phyloP scores from a whole-genome alignment of 2,797 vertebrate species.

The Arvicola amphibius region DNA sequence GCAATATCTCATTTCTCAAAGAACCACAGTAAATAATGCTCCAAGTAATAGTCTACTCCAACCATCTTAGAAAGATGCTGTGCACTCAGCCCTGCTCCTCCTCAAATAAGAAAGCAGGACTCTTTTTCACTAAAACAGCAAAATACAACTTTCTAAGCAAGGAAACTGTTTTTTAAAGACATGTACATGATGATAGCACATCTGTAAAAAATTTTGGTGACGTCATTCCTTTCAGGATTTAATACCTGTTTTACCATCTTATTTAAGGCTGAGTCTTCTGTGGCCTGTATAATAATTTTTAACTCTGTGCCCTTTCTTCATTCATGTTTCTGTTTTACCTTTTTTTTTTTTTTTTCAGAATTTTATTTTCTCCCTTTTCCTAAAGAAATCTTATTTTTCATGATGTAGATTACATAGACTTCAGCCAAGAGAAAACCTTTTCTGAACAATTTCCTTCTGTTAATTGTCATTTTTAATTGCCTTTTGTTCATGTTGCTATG shows the following conservation, averaged over 20 bases:
- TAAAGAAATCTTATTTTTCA: neutral
- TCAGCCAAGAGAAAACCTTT: neutral
- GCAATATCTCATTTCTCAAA: neutral
- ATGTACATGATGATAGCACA: neutral
- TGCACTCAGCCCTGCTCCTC: neutral
- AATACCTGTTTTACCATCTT: neutral
- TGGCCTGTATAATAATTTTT: neutral
- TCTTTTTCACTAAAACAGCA: neutral
- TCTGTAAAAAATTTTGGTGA: neutral
- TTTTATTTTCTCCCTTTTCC: slow-evolving; percentile 1
- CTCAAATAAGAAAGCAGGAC: neutral
- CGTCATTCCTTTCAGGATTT: slow-evolving; percentile 7
- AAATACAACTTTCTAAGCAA: neutral
- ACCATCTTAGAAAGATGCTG: neutral
- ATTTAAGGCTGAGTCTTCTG: slow-evolving; percentile 24
- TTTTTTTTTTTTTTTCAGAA: neutral
- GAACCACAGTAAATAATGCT: neutral
- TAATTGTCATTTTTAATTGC: slow-evolving; percentile 17
- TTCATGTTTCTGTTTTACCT: slow-evolving; percentile 33
- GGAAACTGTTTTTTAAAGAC: neutral
- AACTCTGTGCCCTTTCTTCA: neutral
- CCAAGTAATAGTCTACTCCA: neutral
- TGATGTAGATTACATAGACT: neutral
- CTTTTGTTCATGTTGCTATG: slow-evolving; percentile 9
- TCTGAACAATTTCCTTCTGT: neutral